Evolutionary conservation across 2,797 vertebrate genomes (phyloP).

Genomic region (Alosa sapidissima): DNA sequence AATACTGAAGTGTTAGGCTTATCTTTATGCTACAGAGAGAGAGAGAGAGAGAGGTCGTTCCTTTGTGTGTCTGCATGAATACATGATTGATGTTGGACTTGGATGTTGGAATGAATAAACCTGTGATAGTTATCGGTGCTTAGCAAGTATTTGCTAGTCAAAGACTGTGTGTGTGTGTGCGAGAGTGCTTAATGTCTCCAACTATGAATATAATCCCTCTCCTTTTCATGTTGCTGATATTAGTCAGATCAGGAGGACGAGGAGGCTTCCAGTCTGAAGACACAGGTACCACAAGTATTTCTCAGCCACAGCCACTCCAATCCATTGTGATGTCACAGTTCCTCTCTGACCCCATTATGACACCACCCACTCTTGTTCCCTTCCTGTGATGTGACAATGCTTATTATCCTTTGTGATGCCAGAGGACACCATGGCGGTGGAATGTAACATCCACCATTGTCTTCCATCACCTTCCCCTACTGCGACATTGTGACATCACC

Average conservation of each 20-base stretch:
- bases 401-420: not conserved
- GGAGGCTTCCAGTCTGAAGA: conserved; percentile 84
- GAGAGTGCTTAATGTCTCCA: not conserved
- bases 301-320: conserved; percentile 58
- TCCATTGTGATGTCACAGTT: conserved; percentile 56
- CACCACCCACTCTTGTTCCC: not conserved
- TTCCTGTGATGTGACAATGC: not conserved
- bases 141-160: not conserved
- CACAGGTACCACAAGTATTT: conserved; percentile 82
- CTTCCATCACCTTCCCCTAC: not conserved
- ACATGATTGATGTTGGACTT: not conserved
- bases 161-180: not conserved
- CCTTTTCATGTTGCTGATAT: conserved; percentile 54
- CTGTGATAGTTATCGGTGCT: not conserved
- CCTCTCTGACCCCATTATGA: conserved; percentile 38
- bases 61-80: not conserved
- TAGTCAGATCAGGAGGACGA: conserved; percentile 97
- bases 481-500: not conserved
- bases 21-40: not conserved
- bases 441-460: not conserved
- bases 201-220: conserved; percentile 47
- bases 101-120: not conserved
- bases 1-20: not conserved
- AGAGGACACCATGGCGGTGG: not conserved
- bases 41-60: not conserved